phyloP scores from a whole-genome alignment of 2,888 invertebrate genomes.

The Phymatocera aterrima region DNA sequence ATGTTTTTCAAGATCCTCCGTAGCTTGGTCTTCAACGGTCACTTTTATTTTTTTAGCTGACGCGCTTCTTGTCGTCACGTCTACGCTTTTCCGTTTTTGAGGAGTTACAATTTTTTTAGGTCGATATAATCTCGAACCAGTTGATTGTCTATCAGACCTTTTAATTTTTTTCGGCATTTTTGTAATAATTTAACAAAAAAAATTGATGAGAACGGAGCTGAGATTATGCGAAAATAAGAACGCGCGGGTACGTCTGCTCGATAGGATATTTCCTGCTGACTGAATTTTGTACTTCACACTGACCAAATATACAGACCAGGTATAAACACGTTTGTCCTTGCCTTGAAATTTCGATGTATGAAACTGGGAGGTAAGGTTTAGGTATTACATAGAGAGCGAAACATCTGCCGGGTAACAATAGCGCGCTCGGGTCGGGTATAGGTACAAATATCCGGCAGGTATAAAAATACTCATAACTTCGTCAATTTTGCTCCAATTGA shows the following conservation, averaged over 20 bases:
- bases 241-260: constrained; percentile 51
- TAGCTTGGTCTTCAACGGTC: constrained; percentile 52
- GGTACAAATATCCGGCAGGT: constrained; percentile 43
- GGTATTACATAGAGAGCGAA: constrained; percentile 22
- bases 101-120: constrained; percentile 52
- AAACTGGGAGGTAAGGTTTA: constrained; percentile 32
- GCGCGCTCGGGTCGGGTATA: constrained; percentile 46
- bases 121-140: constrained; percentile 54
- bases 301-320: constrained; percentile 50
- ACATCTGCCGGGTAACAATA: constrained; percentile 46
- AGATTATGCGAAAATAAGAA: constrained; percentile 53
- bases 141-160: constrained; percentile 53
- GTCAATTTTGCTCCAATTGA: constrained; percentile 38
- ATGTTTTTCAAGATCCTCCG: constrained; percentile 53
- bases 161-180: constrained; percentile 55
- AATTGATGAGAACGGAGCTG: constrained; percentile 52
- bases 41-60: constrained; percentile 55
- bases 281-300: constrained; percentile 50
- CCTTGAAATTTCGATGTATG: constrained; percentile 46
- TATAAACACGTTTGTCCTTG: constrained; percentile 48
- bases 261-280: constrained; percentile 53
- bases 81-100: constrained; percentile 51
- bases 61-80: constrained; percentile 52
- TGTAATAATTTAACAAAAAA: constrained; percentile 53
- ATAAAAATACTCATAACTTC: constrained; percentile 43